A percentile compares a stretch with the other conserved stretches of the same genome.
Conservation (phyloP, 2,797 vertebrate genomes). For the Cyprinella venusta region DNA sequence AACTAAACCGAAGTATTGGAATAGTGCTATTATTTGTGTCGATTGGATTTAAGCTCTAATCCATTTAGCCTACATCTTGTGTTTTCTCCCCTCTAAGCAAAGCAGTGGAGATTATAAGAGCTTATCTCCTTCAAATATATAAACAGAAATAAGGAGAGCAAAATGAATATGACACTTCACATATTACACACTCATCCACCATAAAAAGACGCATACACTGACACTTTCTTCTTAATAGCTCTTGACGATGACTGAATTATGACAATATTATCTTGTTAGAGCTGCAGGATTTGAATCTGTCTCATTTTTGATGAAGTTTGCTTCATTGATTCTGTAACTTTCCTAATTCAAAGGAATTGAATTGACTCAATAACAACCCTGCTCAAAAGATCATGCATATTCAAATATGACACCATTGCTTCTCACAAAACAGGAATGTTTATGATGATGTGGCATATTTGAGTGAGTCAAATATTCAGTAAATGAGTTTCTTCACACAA, state of each 20-base stretch:
- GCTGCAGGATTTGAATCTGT: background rate
- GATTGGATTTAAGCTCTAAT: slow-evolving; percentile 12
- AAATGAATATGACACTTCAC: background rate
- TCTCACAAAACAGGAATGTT: background rate
- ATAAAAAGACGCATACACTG: background rate
- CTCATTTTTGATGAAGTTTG: background rate
- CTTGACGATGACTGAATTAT: background rate
- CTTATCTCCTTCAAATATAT: background rate
- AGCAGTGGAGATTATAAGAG: slow-evolving; percentile 17
- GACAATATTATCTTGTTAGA: background rate
- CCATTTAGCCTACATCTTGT: background rate
- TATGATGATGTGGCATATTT: background rate
- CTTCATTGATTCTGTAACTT: background rate
- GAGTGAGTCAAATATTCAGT: background rate
- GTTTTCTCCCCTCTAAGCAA: background rate
- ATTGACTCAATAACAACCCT: background rate
- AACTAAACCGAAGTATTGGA: background rate
- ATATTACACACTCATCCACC: slow-evolving; percentile 7
- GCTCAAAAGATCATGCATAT: background rate
- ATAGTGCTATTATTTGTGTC: background rate
- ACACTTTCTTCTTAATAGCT: background rate
- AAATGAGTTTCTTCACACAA: too few relatives aligned
- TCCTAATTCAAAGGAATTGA: background rate
- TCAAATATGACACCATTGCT: background rate
- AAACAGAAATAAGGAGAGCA: slow-evolving; percentile 1